Percentiles rank a stretch among this genome's conserved stretches.
Conservation (phyloP, 2,888 invertebrate species). For the Tetragonula carbonaria region DNA sequence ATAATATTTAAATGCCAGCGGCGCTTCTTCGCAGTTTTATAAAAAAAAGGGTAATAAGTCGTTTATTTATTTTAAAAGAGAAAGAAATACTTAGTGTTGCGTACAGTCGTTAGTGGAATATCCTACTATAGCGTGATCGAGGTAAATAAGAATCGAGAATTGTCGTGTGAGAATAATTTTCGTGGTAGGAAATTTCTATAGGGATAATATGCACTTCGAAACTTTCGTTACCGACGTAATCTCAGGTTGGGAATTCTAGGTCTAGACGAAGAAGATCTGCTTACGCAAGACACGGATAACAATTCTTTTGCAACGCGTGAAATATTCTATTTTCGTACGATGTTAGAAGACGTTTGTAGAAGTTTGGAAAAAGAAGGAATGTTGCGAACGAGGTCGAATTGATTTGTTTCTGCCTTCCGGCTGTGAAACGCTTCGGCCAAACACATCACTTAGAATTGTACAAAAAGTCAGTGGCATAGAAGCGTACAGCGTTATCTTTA, state of each 20-base stretch:
- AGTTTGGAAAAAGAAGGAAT: background rate
- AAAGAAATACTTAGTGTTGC: background rate
- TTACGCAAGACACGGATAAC: no score
- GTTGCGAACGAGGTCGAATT: background rate
- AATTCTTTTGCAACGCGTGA: conserved; percentile 7
- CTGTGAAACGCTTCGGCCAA: conserved; percentile 17
- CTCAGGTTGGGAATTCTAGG: background rate
- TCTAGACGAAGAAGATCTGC: background rate
- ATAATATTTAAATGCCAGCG: background rate
- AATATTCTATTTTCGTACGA: conserved; percentile 24
- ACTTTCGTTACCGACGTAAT: background rate
- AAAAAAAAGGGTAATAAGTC: background rate
- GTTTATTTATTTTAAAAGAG: background rate
- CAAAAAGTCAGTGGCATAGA: conserved; percentile 49
- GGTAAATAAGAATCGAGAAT: background rate
- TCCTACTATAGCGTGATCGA: background rate
- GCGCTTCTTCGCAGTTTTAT: background rate
- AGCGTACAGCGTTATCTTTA: conserved; percentile 3
- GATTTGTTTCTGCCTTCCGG: conserved; percentile 26
- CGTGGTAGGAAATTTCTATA: background rate
- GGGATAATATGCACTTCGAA: background rate
- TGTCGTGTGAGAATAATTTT: background rate
- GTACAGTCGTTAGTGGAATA: no score
- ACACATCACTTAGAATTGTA: conserved; percentile 31
- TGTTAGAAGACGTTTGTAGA: background rate